Evolutionary conservation across 2,797 vertebrate genomes (phyloP).

Genomic region (Chelon labrosus): DNA sequence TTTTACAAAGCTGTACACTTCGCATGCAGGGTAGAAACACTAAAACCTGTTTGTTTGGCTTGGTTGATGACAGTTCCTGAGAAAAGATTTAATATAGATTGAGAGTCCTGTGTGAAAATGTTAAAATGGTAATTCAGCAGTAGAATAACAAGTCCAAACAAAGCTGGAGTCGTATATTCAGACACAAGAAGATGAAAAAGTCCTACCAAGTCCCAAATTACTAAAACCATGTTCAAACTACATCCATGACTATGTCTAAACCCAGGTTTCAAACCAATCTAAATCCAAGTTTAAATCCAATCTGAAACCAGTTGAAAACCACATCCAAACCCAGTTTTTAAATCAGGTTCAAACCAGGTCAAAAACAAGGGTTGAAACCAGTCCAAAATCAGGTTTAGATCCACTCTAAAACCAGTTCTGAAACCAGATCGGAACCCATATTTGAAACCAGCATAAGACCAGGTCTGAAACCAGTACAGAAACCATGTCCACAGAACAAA

Average conservation of each 20-base stretch:
- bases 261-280: not conserved
- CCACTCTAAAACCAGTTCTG: too few species aligned
- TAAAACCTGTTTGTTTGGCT: constrained; percentile 50
- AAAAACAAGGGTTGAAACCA: not conserved
- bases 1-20: not conserved
- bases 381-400: too few species aligned
- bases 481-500: not conserved
- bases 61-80: constrained; percentile 33
- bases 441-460: too few species aligned
- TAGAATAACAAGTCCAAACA: not conserved
- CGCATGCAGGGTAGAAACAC: not conserved
- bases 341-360: too few species aligned
- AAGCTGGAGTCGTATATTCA: not conserved
- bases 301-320: too few species aligned
- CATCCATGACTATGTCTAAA: not conserved
- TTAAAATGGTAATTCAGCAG: too few species aligned
- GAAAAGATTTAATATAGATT: constrained; percentile 34
- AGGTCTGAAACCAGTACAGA: too few species aligned
- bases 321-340: too few species aligned
- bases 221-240: not conserved
- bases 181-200: not conserved
- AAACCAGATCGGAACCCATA: too few species aligned
- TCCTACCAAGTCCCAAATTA: not conserved
- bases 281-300: not conserved
- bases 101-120: not conserved